A percentile compares a stretch with the other conserved stretches of the same genome.
Evolutionary conservation across 2,797 vertebrate species (phyloP).

Genomic region (Danio albolineatus): DNA sequence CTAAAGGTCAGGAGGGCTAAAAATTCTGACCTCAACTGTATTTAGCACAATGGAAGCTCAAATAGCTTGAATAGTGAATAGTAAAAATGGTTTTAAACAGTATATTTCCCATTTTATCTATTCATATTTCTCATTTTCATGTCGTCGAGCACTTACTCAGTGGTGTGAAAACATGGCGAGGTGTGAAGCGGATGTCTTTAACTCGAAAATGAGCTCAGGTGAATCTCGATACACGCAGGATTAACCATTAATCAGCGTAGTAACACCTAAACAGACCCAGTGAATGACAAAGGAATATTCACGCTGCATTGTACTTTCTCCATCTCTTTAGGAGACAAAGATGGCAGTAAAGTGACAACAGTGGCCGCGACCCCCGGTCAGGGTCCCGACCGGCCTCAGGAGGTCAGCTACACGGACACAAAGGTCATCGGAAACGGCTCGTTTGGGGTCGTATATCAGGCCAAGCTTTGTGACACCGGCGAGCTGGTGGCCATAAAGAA

Average conservation of each 20-base stretch:
- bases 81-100: not conserved
- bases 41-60: too few relatives aligned
- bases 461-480: constrained; percentile 96
- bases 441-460: constrained; percentile 98
- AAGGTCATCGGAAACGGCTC: constrained; percentile 99
- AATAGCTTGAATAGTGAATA: too few relatives aligned
- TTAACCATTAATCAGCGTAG: not conserved
- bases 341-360: constrained; percentile 98
- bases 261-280: not conserved
- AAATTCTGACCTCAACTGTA: too few relatives aligned
- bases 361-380: constrained; percentile 98
- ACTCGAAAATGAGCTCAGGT: not conserved
- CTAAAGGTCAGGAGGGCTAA: too few relatives aligned
- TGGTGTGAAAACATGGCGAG: not conserved
- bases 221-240: not conserved
- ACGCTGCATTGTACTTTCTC: not conserved
- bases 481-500: constrained; percentile 99
- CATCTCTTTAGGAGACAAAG: constrained; percentile 88
- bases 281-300: not conserved
- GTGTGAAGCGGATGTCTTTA: constrained; percentile 28
- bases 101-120: not conserved
- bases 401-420: constrained; percentile 98
- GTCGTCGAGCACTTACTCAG: constrained; percentile 13
- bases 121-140: constrained; percentile 34
- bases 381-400: constrained; percentile 95